Evolutionary conservation across 2,797 vertebrate genomes (phyloP), one percentile per base, ranked within the genome.

Genomic region (Pteronotus mesoamericanus): DNA sequence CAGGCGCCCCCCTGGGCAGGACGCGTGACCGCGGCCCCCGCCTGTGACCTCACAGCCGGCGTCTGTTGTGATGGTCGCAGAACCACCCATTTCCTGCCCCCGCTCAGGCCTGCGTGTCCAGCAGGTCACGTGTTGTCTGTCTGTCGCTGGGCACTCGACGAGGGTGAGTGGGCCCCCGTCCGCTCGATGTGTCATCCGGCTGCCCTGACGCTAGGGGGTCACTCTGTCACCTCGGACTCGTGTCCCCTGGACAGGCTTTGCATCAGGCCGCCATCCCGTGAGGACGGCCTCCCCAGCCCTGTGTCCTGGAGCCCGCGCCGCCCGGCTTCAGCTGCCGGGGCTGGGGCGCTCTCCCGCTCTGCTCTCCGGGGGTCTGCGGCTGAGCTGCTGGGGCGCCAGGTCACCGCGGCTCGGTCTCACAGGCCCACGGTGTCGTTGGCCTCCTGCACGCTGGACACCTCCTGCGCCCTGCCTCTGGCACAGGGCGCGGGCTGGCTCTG

Each of bases 301-400:
- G 61, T 34, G 61, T n/a, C 7, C 37, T 5, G 12, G 55, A 37
- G 5, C n/a, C 16, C 11, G 9, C 3, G 0, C 18, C 0, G 3
- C 8, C 21, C 24, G 12, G 37, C 37, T 87, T 48, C 15, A 5
- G 42, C 26, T 2, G 19, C 44, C 5, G 34, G 8, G 48, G 26
- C 46, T 12, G 7, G 32, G 37, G 22, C 39, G 51, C 34, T 22
- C 11, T 9, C 0, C 2, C 32, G 18, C 6, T 1, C n/a, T 4
- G 75, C 48, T 39, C 21, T 46, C 0, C 0, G 16, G 21, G 6
- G 24, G 6, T 29, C 29, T 5, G 32, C 2, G 2, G 29, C 22
- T 3, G n/a, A 48, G 21, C 42, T 14, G 21, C 21, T 16, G 26
- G 0, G 0, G 51, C 0, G 1, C 1, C 59, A 11, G 14, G 32